Evolutionary conservation across 2,797 vertebrate genomes (phyloP), one percentile per base, ranked within the genome.

Genomic region (Silurus aristotelis): DNA sequence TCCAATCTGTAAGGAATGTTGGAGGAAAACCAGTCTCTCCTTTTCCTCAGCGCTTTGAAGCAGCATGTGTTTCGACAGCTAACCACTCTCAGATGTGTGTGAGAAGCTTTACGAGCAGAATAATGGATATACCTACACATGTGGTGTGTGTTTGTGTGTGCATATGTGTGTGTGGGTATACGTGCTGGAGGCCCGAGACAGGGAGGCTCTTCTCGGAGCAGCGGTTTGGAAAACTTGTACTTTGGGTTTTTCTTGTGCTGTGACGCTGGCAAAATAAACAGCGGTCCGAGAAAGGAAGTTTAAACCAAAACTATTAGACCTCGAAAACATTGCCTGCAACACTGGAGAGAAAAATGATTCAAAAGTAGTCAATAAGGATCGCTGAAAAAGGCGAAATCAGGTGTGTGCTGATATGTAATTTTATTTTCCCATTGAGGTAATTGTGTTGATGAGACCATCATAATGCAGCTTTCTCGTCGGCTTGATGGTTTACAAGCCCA

Each of bases 71-170:
- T 95, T 95, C 93, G 91, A 93, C 90, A 89, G 93, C 94, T 96
- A 95, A 96, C 92, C 92, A 93, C 93, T 95, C 95, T 96, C 95
- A 96, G 95, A 95, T 95, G 96, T 94, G 93, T 92, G 93, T 86
- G 90, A 85, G 93, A 90, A 87, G 90, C 92, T 95, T 95, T 94
- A 95, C 90, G 93, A 95, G 93, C 93, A 93, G 93, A 94, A 93
- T 94, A 91, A 91, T 90, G 94, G 93, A 91, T 89, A 93, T 94
- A 94, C 94, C 94, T 94, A 94, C 93, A 95, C 93, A 94, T 94
- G 92, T 83, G 70, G 55, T 20, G 48, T 61, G 76, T 78, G 27
- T 78, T 31, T 13, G 38, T 48, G 46, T 55, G 2, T 38, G 48
- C 15, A 46, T 56, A 22, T 25, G 14, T 15, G 48, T 22, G 17